Base-by-base conservation (phyloP, 30 jellyfish, hydroid and myxozoan genomes). In the Catostylus mosaicus region DNA sequence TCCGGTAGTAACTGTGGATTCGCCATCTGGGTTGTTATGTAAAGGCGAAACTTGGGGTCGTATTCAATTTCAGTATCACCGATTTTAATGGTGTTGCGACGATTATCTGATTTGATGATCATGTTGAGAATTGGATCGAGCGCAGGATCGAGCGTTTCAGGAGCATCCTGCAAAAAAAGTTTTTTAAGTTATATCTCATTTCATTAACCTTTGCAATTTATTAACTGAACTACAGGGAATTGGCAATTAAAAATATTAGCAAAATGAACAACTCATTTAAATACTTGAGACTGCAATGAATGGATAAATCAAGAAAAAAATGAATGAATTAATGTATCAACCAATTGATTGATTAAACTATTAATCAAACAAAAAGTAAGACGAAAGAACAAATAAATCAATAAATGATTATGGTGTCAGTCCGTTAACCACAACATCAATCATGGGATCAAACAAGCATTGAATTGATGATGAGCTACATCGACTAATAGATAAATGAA, bases 1-100 rank as follows among this genome's bases (percentile, higher is more conserved):
- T 92, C 95, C 4, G 98, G 96, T 11, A 92, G 77, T 3, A 77
- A 87, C 23, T 80, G 89, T 1, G 98, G 95, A 30, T 84, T 85
- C 20, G 75, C 82, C 26, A 73, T 52, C 65, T 78, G 82, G 18
- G 96, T 78, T 36, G 75, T 36, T 18, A 92, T 92, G 81, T 85
- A 92, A 30, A 92, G 63, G 18, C 92, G 82, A 73, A 92, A 92
- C 35, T 74, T 73, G 0, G 89, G 90, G 75, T 81, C 84, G 85
- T 66, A 77, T 30, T 73, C 98, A 45, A 92, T 60, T 36, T 91
- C 98, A 1, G 90, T 77, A 10, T 80, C 98, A n/a, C 94, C 90
- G 35, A 91, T 73, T 32, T 37, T 67, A 37, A 91, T 34, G 10
- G 63, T 34, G 36, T 67, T 45, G 71, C 56, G 22, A 31, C 84